A percentile compares a stretch with the other conserved stretches of the same genome.
phyloP scores from a whole-genome alignment of 2,113 vertebrate genomes.

The Nycticryphes semicollaris region DNA sequence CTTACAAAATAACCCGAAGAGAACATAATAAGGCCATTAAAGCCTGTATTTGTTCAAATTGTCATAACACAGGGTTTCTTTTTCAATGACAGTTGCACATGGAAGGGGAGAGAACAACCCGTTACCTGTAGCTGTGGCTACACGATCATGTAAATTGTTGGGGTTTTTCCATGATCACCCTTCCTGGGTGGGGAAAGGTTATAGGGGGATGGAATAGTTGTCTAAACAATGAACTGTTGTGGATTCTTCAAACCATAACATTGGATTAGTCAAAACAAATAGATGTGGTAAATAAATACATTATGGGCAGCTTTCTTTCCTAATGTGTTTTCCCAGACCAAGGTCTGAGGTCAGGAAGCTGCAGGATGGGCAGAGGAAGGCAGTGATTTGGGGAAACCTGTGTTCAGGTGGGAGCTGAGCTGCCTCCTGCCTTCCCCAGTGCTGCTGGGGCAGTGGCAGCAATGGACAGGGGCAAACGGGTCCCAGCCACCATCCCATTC shows the following conservation, averaged over 20 bases:
- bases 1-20: neutral
- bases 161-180: neutral
- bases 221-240: neutral
- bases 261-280: neutral
- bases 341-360: neutral
- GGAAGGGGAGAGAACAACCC: neutral
- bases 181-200: neutral
- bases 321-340: neutral
- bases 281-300: neutral
- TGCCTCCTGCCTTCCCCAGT: neutral
- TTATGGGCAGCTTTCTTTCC: neutral
- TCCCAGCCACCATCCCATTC: fast-evolving
- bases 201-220: neutral
- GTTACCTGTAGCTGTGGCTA: neutral
- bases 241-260: neutral
- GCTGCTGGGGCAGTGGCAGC: neutral
- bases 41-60: neutral
- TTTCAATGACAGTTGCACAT: neutral
- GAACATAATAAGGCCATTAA: neutral
- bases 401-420: neutral
- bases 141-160: fast-evolving
- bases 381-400: neutral
- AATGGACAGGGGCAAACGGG: too few relatives aligned
- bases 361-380: neutral
- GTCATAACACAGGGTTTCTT: neutral